Evolutionary conservation across 1,140 invertebrate genomes (phyloP).

Genomic region (Drosophila gunungcola): DNA sequence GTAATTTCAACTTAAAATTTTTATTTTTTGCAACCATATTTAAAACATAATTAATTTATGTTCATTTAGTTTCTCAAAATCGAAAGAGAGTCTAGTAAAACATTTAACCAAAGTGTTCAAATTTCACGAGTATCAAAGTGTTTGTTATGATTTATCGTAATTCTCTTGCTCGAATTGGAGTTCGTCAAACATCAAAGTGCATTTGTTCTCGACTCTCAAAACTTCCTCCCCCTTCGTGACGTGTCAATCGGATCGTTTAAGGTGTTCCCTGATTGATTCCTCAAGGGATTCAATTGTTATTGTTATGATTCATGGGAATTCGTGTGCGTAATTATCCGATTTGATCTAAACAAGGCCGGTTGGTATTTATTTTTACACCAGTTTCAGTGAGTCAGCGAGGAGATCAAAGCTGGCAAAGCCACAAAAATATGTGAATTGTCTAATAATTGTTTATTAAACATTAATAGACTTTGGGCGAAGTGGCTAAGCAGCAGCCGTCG

Average conservation of each 20-base stretch:
- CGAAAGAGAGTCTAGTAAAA: background rate
- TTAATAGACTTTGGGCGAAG: slow-evolving; percentile 60
- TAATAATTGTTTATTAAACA: slow-evolving; percentile 84
- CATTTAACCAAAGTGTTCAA: background rate
- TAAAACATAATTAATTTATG: too few relatives aligned
- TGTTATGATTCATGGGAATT: slow-evolving; percentile 81
- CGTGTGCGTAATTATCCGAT: slow-evolving; percentile 56
- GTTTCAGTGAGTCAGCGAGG: slow-evolving; percentile 30
- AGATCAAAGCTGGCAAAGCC: slow-evolving; percentile 38
- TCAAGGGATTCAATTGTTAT: slow-evolving; percentile 65
- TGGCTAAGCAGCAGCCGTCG: slow-evolving; percentile 72
- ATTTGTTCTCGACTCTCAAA: background rate
- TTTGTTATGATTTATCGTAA: slow-evolving; percentile 28
- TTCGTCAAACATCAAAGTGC: slow-evolving; percentile 30
- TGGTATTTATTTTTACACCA: slow-evolving; percentile 62
- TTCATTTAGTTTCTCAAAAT: too few relatives aligned
- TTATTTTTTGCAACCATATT: too few relatives aligned
- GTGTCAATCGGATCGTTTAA: slow-evolving; percentile 21
- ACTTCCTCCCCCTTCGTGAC: background rate
- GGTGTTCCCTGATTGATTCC: slow-evolving; percentile 62
- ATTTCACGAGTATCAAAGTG: background rate
- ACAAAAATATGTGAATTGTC: slow-evolving; percentile 51
- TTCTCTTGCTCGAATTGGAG: background rate
- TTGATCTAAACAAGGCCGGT: slow-evolving; percentile 43
- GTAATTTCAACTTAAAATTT: too few relatives aligned